phyloP scores from a whole-genome alignment of 2,113 vertebrate species.

The Lepus americanus region DNA sequence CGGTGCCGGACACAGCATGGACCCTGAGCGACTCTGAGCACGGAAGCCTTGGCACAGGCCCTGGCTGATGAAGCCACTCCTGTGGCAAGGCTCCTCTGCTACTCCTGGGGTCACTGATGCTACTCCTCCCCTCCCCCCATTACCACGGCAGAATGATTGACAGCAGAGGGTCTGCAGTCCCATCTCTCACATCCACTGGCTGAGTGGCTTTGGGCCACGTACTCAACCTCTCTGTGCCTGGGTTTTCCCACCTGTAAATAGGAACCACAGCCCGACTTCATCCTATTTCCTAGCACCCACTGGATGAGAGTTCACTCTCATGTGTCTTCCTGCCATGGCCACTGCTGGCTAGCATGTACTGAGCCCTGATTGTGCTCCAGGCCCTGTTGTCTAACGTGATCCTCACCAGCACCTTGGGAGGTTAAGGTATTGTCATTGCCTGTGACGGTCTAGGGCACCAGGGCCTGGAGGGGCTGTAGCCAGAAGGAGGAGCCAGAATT shows the following conservation, averaged over 20 bases:
- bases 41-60: neutral
- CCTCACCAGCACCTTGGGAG: neutral
- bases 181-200: neutral
- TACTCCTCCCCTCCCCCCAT: neutral
- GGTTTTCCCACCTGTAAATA: neutral
- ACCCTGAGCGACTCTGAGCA: neutral
- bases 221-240: neutral
- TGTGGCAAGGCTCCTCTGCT: neutral
- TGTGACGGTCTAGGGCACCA: neutral
- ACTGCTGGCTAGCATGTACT: neutral
- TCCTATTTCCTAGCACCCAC: neutral
- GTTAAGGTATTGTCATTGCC: neutral
- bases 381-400: neutral
- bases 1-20: fast-evolving
- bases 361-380: neutral
- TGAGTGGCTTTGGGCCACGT: neutral
- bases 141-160: neutral
- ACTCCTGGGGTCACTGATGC: fast-evolving
- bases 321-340: neutral
- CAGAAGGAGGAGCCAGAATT: neutral
- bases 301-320: fast-evolving
- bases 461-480: neutral
- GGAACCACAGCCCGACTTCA: neutral
- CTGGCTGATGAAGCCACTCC: too few species aligned
- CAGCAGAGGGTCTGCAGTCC: neutral